phyloP scores from a whole-genome alignment of 2,888 invertebrate species.

The Archaeoteleia sp. region DNA sequence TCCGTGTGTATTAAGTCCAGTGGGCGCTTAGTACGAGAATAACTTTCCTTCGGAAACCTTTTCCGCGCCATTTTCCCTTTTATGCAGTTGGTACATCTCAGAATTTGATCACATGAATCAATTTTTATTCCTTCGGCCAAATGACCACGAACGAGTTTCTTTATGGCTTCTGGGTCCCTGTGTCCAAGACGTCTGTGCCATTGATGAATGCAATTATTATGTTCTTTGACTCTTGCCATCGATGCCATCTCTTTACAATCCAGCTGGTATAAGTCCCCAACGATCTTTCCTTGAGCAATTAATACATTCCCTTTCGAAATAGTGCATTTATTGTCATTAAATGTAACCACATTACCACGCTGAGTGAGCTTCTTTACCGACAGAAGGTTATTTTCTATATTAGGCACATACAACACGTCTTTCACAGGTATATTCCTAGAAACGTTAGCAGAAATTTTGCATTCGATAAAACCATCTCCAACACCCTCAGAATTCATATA shows the following conservation, averaged over 20 bases:
- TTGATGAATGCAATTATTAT: slow-evolving; percentile 42
- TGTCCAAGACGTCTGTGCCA: slow-evolving; percentile 55
- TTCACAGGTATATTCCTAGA: slow-evolving; percentile 14
- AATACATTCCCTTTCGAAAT: slow-evolving; percentile 12
- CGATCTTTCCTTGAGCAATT: slow-evolving; percentile 6
- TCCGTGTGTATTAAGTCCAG: slow-evolving; percentile 61
- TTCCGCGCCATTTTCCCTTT: slow-evolving; percentile 53
- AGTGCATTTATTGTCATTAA: slow-evolving; percentile 23
- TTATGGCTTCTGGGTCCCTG: slow-evolving; percentile 30
- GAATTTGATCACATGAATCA: slow-evolving; percentile 46
- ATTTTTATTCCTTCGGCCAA: slow-evolving; percentile 45
- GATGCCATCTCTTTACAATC: slow-evolving; percentile 22
- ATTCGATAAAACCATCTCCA: slow-evolving; percentile 39
- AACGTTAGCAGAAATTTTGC: slow-evolving; percentile 8
- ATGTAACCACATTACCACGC: slow-evolving; percentile 28
- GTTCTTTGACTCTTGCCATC: slow-evolving; percentile 12
- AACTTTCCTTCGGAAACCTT: slow-evolving; percentile 56
- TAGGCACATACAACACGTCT: slow-evolving; percentile 48
- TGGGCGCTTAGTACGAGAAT: slow-evolving; percentile 11
- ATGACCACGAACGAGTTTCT: slow-evolving; percentile 26
- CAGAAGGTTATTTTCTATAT: slow-evolving; percentile 36
- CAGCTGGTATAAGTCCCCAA: slow-evolving; percentile 46
- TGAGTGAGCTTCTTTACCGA: slow-evolving; percentile 49
- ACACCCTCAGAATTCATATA: slow-evolving; percentile 29
- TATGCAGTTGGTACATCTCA: slow-evolving; percentile 46